These are phyloP conservation scores for Narcine bancroftii DNA, from an alignment of 2,113 vertebrate species.

Conservation along the genomic window DNA sequence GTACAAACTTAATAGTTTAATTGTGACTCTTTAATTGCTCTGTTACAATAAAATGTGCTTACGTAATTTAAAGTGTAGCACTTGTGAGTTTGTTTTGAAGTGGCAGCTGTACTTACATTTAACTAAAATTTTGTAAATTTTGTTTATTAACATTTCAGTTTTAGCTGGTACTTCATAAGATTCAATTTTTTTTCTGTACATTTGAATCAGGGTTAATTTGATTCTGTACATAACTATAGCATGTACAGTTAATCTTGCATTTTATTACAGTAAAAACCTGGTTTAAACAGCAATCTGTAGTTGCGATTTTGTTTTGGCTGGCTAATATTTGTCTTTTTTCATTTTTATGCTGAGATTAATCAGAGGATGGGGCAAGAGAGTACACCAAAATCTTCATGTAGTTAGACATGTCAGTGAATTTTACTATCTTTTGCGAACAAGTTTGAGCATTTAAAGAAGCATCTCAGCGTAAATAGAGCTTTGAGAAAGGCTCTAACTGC, in stretches of 20 bases:
- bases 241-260: slow-evolving; percentile 30
- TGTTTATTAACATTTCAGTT: slow-evolving; percentile 16
- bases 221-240: slow-evolving; percentile 34
- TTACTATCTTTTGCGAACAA: too few species aligned
- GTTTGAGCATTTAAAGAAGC: neutral
- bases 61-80: slow-evolving; percentile 56
- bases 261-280: slow-evolving; percentile 33
- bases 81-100: slow-evolving; percentile 34
- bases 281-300: slow-evolving; percentile 33
- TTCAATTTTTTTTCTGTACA: slow-evolving; percentile 31
- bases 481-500: neutral
- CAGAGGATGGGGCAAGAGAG: neutral
- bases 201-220: slow-evolving; percentile 34
- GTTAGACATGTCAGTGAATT: neutral
- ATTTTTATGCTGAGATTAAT: neutral
- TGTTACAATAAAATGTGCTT: slow-evolving; percentile 62
- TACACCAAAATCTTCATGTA: neutral
- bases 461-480: neutral
- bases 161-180: slow-evolving; percentile 31
- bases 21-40: slow-evolving; percentile 63
- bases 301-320: slow-evolving; percentile 14
- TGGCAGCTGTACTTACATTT: slow-evolving; percentile 37
- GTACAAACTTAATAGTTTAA: slow-evolving; percentile 60
- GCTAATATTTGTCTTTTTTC: neutral
- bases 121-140: slow-evolving; percentile 43